These are phyloP conservation scores for Borostomias antarcticus DNA, from an alignment of 2,797 vertebrate genomes.

Conservation along the genomic window DNA sequence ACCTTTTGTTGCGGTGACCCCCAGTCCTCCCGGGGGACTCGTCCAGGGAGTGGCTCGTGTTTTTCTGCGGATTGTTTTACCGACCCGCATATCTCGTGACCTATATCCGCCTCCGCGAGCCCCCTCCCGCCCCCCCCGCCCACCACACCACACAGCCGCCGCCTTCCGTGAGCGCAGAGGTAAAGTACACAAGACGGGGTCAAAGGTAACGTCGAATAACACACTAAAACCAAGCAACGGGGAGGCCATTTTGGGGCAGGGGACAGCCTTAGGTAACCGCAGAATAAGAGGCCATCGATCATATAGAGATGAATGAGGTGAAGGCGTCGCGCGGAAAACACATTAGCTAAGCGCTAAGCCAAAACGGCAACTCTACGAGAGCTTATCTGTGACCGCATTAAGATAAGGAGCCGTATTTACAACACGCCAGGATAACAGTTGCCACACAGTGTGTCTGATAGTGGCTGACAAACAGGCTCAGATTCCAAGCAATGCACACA, in stretches of 20 bases:
- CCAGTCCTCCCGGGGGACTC: no score
- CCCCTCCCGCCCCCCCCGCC: constrained; percentile 11
- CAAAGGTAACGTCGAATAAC: constrained; percentile 31
- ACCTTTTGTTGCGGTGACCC: no score
- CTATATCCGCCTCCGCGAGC: background rate
- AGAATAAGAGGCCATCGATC: constrained; percentile 12
- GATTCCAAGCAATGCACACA: constrained; percentile 22
- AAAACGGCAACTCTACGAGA: constrained; percentile 15
- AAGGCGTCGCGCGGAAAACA: background rate
- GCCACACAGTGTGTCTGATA: background rate
- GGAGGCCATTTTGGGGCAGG: background rate
- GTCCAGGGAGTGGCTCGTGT: constrained; percentile 3
- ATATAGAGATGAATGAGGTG: background rate
- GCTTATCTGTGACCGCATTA: constrained; percentile 14
- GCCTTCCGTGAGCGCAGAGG: constrained; percentile 24
- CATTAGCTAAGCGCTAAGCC: constrained; percentile 3
- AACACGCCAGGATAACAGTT: constrained; percentile 20
- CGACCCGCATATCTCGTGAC: constrained; percentile 10
- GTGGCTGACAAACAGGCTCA: background rate
- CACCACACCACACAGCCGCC: constrained; percentile 6
- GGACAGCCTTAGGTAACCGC: constrained; percentile 5
- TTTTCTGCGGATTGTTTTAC: constrained; percentile 16
- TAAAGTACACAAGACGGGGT: constrained; percentile 27
- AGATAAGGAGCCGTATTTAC: constrained; percentile 13
- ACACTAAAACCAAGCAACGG: background rate